Evolutionary conservation across 2,113 vertebrate species (phyloP).

Genomic region (Phycodurus eques): DNA sequence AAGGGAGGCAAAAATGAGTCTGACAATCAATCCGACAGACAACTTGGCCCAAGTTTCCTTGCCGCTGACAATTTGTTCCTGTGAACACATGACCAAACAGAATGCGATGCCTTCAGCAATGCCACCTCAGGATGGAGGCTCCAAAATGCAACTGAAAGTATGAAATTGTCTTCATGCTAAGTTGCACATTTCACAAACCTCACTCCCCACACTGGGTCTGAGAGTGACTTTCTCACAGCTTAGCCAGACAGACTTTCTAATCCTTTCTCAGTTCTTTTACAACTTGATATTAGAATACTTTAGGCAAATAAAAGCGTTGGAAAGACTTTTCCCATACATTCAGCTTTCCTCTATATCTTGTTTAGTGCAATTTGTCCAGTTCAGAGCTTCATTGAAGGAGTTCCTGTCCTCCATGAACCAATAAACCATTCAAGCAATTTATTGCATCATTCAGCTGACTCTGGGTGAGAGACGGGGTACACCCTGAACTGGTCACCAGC

Average conservation of each 20-base stretch:
- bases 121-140: constrained; percentile 33
- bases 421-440: not conserved
- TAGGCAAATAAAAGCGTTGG: constrained; percentile 1
- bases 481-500: no score
- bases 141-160: constrained; percentile 40
- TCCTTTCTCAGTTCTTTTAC: constrained; percentile 16
- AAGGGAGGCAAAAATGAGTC: constrained; percentile 2
- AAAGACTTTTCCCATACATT: not conserved
- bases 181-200: constrained; percentile 55
- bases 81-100: constrained; percentile 41
- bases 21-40: constrained; percentile 31
- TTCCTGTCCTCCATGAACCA: constrained; percentile 14
- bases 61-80: constrained; percentile 43
- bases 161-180: constrained; percentile 59
- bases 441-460: not conserved
- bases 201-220: constrained; percentile 24
- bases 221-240: constrained; percentile 20
- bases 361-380: constrained; percentile 17
- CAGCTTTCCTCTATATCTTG: constrained; percentile 1
- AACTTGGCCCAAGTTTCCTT: constrained; percentile 40
- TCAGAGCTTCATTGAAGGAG: constrained; percentile 32
- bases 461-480: not conserved
- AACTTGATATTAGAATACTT: constrained; percentile 14
- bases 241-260: constrained; percentile 28
- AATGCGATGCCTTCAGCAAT: constrained; percentile 37